Conservation (phyloP, 53 echinoderm and acorn worm genomes). For the Holothuria scabra region DNA sequence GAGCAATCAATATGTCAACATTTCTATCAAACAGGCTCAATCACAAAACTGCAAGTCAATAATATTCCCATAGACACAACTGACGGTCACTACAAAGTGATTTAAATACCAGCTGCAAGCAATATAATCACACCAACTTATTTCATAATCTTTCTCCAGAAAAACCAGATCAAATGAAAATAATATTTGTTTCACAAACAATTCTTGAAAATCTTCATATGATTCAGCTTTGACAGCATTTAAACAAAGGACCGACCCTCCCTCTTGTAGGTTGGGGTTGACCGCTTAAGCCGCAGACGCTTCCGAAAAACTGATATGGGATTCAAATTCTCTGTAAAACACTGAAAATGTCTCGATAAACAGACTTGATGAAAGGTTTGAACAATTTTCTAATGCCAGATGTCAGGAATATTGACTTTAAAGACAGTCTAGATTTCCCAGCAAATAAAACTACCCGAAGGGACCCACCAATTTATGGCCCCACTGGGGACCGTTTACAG, state of each 20-base stretch:
- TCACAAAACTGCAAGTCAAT: no score
- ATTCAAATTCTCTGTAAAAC: background rate
- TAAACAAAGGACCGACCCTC: background rate
- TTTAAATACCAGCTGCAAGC: slow-evolving; percentile 10
- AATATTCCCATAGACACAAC: no score
- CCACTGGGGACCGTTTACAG: no score
- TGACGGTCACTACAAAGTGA: no score
- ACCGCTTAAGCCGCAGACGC: slow-evolving; percentile 9
- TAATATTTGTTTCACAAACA: background rate
- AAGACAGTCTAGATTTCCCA: no score
- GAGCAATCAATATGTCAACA: no score
- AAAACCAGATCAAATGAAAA: slow-evolving; percentile 8
- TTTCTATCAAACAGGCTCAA: no score
- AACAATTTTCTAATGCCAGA: no score
- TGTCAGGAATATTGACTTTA: no score
- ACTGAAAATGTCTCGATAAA: slow-evolving; percentile 4
- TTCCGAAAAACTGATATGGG: slow-evolving; percentile 15
- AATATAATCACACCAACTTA: background rate
- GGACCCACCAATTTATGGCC: no score
- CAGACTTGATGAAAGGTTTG: background rate
- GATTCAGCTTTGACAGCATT: background rate
- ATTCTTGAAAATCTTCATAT: slow-evolving; percentile 4
- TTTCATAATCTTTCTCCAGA: slow-evolving; percentile 7
- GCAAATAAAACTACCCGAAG: no score
- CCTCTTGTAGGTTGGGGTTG: background rate